phyloP scores from a whole-genome alignment of 2,113 vertebrate genomes.

The Carassius gibelio region DNA sequence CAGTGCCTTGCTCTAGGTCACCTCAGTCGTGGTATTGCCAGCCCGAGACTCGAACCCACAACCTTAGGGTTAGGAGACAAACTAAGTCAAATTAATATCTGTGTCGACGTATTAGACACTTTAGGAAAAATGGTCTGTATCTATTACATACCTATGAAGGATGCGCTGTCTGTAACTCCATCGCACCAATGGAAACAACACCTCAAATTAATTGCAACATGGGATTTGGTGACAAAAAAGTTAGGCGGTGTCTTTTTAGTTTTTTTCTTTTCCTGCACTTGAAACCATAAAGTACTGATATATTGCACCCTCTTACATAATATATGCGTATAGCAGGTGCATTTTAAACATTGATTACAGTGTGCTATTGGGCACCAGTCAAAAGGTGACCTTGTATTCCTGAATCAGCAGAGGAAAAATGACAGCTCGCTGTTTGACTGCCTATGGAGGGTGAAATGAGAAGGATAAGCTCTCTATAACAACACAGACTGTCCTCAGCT shows the following conservation, averaged over 20 bases:
- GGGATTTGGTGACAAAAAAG: conserved; percentile 3
- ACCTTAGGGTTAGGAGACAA: too few relatives aligned
- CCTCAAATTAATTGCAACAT: not conserved
- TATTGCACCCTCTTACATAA: conserved; percentile 39
- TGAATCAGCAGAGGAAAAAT: conserved; percentile 66
- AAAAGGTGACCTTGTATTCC: conserved; percentile 64
- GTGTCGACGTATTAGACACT: not conserved
- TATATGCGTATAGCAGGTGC: conserved; percentile 13
- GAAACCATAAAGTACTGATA: not conserved
- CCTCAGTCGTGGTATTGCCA: too few relatives aligned
- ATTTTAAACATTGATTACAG: conserved; percentile 41
- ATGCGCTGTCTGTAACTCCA: not conserved
- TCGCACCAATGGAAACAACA: not conserved
- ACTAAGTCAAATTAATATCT: not conserved
- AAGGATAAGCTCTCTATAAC: conserved; percentile 53
- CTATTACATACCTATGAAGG: conserved; percentile 1
- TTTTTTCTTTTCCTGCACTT: conserved; percentile 13
- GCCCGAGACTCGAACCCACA: too few relatives aligned
- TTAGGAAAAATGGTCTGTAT: not conserved
- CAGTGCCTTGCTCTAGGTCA: too few relatives aligned
- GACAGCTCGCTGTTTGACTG: conserved; percentile 40
- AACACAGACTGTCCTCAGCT: conserved; percentile 22
- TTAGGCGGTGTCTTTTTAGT: not conserved
- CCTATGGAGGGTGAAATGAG: conserved; percentile 47
- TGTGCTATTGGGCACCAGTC: not conserved